Conservation (phyloP, 2,888 invertebrate species). For the Drepana falcataria region DNA sequence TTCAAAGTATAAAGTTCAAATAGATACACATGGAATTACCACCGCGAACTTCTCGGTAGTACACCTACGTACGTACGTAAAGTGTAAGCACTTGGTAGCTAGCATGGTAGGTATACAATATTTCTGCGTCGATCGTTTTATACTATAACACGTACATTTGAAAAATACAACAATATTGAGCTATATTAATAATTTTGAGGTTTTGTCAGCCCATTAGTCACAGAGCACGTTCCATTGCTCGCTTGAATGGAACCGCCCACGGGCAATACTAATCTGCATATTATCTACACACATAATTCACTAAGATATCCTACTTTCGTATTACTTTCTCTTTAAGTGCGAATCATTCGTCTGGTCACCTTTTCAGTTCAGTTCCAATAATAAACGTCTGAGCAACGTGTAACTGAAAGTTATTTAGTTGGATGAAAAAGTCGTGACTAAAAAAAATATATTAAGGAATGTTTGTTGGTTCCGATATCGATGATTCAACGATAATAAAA, state of each 20-base stretch:
- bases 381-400: neutral
- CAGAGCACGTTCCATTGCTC: constrained; percentile 14
- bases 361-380: constrained; percentile 11
- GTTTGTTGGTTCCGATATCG: neutral
- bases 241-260: constrained; percentile 30
- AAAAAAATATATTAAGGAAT: constrained; percentile 6
- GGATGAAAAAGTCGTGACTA: constrained; percentile 2
- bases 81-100: too few species aligned
- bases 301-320: constrained; percentile 21
- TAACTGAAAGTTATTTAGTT: neutral
- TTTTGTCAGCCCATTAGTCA: constrained; percentile 49
- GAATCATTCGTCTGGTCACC: constrained; percentile 22
- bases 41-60: too few species aligned
- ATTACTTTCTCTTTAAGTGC: constrained; percentile 21
- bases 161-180: too few species aligned
- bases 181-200: constrained; percentile 4
- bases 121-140: too few species aligned
- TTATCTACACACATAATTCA: constrained; percentile 8
- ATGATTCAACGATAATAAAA: neutral
- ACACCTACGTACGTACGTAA: too few species aligned
- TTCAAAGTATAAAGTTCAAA: too few species aligned
- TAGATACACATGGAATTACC: too few species aligned
- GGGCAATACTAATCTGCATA: constrained; percentile 31
- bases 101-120: too few species aligned
- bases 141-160: too few species aligned